phyloP scores from a whole-genome alignment of 35 echinoderm and acorn worm species.

The Diadema setosum region DNA sequence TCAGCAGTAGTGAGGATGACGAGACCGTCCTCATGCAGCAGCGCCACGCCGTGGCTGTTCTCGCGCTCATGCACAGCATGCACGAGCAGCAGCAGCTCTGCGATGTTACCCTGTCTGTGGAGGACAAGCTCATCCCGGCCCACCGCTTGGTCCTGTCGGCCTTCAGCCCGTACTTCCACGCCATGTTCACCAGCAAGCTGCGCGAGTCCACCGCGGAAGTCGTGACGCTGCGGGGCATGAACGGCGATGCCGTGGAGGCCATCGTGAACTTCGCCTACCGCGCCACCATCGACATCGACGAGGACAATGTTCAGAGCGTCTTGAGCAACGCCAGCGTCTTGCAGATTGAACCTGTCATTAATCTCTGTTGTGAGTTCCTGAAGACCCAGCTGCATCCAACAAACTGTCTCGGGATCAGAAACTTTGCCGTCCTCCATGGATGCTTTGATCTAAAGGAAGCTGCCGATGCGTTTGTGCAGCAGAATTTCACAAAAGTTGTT shows the following conservation, averaged over 20 bases:
- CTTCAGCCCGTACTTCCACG: slow-evolving; percentile 91
- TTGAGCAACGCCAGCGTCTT: slow-evolving; percentile 77
- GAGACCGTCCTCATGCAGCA: slow-evolving; percentile 52
- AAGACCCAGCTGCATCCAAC: slow-evolving; percentile 71
- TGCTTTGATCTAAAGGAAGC: slow-evolving; percentile 78
- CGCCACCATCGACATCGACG: slow-evolving; percentile 68
- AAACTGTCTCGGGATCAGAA: slow-evolving; percentile 73
- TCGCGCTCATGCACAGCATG: slow-evolving; percentile 61
- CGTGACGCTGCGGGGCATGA: slow-evolving; percentile 58
- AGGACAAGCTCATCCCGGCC: slow-evolving; percentile 60
- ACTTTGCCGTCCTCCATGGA: slow-evolving; percentile 65
- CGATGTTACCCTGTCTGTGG: slow-evolving; percentile 77
- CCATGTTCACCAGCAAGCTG: slow-evolving; percentile 96
- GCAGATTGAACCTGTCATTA: slow-evolving; percentile 74
- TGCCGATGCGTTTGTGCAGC: slow-evolving; percentile 54
- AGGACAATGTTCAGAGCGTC: slow-evolving; percentile 80
- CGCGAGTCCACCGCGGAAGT: slow-evolving; percentile 66
- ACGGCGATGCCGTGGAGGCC: slow-evolving; percentile 54
- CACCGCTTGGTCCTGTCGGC: slow-evolving; percentile 85
- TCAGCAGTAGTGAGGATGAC: slow-evolving; percentile 79
- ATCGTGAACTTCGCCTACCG: slow-evolving; percentile 88
- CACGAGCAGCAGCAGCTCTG: slow-evolving; percentile 56
- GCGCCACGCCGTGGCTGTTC: slow-evolving; percentile 56
- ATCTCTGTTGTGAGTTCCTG: slow-evolving; percentile 69
- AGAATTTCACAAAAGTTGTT: slow-evolving; percentile 80